Conservation (phyloP, 2,113 vertebrate species). For the Eubucco bourcierii region DNA sequence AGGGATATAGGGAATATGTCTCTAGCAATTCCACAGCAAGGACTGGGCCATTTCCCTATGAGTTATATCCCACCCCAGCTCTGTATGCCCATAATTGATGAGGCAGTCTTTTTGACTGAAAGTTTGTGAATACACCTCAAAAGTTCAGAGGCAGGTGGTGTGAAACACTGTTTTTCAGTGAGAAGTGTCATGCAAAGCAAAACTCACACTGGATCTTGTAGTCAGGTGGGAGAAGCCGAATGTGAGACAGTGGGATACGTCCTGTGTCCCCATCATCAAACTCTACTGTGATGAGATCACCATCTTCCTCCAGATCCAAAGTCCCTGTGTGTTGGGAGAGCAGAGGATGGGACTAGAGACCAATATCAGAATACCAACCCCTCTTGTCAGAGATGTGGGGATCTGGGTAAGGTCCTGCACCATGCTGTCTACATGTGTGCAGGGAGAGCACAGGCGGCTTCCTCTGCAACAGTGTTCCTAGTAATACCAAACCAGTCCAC, state of each 20-base stretch:
- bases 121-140: not conserved
- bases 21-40: not conserved
- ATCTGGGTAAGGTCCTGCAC: not conserved
- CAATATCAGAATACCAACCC: not conserved
- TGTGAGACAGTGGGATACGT: constrained; percentile 94
- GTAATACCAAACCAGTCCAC: not conserved
- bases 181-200: not conserved
- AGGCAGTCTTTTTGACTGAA: not conserved
- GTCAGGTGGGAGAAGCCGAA: constrained; percentile 93
- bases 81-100: fast-evolving
- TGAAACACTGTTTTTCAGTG: not conserved
- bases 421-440: not conserved
- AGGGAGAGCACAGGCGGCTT: not conserved
- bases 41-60: not conserved
- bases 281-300: constrained; percentile 95
- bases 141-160: not conserved
- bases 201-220: constrained; percentile 98
- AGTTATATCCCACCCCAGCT: not conserved
- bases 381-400: not conserved
- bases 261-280: constrained; percentile 98
- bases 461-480: not conserved
- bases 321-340: constrained; percentile 74
- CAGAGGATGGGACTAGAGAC: not conserved
- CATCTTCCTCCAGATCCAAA: constrained; percentile 88
- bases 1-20: fast-evolving